A percentile compares a stretch with the other conserved stretches of the same genome.
Conservation (phyloP, 2,888 invertebrate genomes). For the Clitarchus hookeri region DNA sequence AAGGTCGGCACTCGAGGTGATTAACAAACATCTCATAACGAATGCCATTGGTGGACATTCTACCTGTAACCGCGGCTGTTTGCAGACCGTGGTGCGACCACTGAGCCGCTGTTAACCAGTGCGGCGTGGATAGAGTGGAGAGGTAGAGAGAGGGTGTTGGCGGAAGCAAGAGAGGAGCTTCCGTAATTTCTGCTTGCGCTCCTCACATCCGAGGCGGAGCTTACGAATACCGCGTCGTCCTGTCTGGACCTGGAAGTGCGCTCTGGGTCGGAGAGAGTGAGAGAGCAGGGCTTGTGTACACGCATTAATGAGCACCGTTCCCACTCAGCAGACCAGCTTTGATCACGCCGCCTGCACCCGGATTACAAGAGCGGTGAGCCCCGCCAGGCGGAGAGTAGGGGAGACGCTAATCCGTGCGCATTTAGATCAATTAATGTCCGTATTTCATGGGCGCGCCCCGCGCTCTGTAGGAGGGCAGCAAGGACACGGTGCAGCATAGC, state of each 20-base stretch:
- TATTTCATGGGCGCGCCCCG: neutral
- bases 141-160: neutral
- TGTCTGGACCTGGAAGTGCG: neutral
- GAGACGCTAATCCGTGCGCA: slow-evolving; percentile 8
- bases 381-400: neutral
- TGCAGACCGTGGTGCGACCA: no score
- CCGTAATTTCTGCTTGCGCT: neutral
- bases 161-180: neutral
- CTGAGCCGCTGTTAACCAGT: no score
- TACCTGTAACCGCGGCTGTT: no score
- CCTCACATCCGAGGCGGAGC: neutral
- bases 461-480: no score
- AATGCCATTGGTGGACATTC: no score
- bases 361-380: neutral
- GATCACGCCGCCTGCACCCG: neutral
- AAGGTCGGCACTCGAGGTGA: no score
- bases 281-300: neutral
- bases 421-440: slow-evolving; percentile 8
- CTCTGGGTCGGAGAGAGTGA: neutral
- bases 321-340: neutral
- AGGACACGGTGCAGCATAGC: no score
- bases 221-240: neutral
- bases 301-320: neutral
- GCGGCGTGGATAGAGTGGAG: no score
- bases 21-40: no score